Percentiles rank a stretch among this genome's conserved stretches.
Conservation (phyloP, 2,113 vertebrate genomes). For the Chamaea fasciata region DNA sequence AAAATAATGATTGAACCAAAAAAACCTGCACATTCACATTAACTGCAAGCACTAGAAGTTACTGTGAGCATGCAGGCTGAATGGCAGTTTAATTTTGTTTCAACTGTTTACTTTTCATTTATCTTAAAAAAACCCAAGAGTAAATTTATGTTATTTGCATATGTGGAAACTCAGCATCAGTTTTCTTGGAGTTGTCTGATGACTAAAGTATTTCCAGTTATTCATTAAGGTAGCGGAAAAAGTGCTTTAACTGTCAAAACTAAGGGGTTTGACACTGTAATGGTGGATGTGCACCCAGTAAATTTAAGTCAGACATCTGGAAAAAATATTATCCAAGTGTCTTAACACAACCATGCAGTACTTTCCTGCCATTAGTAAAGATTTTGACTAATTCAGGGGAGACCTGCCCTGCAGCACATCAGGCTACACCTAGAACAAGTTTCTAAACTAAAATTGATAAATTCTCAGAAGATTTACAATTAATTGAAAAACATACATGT, state of each 20-base stretch:
- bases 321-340: not conserved
- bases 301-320: not conserved
- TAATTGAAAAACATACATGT: not conserved
- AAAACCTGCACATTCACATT: not conserved
- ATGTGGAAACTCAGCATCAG: not conserved
- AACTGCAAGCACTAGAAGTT: not conserved
- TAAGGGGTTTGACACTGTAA: not conserved
- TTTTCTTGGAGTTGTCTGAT: not conserved
- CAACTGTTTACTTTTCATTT: not conserved
- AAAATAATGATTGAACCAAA: slow-evolving; percentile 40
- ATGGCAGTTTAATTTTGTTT: slow-evolving; percentile 3
- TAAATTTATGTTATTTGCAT: not conserved
- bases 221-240: not conserved
- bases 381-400: not conserved
- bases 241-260: not conserved
- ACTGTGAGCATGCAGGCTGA: not conserved
- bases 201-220: not conserved
- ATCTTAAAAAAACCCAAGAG: not conserved
- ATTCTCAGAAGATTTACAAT: not conserved
- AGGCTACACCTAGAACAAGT: not conserved
- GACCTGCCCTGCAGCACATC: not conserved
- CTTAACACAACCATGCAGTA: not conserved
- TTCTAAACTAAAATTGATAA: not conserved
- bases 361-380: not conserved
- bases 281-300: not conserved